phyloP scores from a whole-genome alignment of 2,797 vertebrate species.

The Sebastes taczanowskii region DNA sequence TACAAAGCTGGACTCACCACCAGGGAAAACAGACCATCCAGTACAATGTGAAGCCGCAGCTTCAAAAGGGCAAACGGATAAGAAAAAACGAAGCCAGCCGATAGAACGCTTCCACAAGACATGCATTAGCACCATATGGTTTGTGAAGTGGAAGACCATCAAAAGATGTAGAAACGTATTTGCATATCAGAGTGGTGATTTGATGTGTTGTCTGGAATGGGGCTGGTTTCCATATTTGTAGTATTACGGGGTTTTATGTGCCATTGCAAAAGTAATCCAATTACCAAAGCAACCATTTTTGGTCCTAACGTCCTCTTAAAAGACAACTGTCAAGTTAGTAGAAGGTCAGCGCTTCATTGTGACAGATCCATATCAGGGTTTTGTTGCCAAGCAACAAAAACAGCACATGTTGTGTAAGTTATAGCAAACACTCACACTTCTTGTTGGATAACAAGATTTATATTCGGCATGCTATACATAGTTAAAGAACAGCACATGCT shows the following conservation, averaged over 20 bases:
- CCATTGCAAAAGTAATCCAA: not conserved
- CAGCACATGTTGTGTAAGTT: not conserved
- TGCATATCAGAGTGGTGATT: slow-evolving; percentile 22
- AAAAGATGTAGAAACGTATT: slow-evolving; percentile 11
- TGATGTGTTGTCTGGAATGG: slow-evolving; percentile 2
- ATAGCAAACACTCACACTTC: not conserved
- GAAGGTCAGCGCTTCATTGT: slow-evolving; percentile 22
- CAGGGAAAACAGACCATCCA: slow-evolving; percentile 62
- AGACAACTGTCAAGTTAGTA: not conserved
- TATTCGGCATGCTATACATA: not conserved
- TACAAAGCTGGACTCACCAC: slow-evolving; percentile 60
- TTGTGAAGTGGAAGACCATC: slow-evolving; percentile 6
- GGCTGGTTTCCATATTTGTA: not conserved
- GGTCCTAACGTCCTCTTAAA: slow-evolving; percentile 1
- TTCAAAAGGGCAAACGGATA: slow-evolving; percentile 64
- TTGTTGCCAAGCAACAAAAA: slow-evolving; percentile 47
- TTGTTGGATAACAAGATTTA: not conserved
- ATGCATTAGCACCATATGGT: slow-evolving; percentile 1
- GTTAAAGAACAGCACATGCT: not conserved
- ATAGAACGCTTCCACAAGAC: slow-evolving; percentile 18
- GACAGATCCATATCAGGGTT: not conserved
- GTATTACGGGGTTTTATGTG: not conserved
- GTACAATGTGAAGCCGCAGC: slow-evolving; percentile 38
- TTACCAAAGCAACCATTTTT: slow-evolving; percentile 3
- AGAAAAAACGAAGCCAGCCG: slow-evolving; percentile 40